These are phyloP conservation scores for Helicolenus hilgendorfi DNA, from an alignment of 2,797 vertebrate genomes.

Conservation along the genomic window DNA sequence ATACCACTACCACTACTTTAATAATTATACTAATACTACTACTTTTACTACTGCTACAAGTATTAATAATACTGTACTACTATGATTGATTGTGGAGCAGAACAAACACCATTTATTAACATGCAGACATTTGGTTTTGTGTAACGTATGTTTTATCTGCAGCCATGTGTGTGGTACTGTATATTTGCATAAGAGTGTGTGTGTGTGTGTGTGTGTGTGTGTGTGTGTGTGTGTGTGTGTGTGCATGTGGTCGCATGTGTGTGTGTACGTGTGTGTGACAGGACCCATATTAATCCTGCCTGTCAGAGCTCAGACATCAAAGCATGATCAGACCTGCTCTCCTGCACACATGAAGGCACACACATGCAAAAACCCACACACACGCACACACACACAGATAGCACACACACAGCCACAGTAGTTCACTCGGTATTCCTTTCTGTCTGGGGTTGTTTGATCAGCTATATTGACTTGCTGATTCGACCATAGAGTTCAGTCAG, in stretches of 20 bases:
- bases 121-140: background rate
- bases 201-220: background rate
- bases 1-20: background rate
- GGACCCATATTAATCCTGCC: constrained; percentile 42
- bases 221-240: background rate
- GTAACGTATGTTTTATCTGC: background rate
- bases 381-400: background rate
- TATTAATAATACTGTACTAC: background rate
- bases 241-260: background rate
- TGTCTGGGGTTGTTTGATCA: constrained; percentile 58
- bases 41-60: background rate
- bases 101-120: background rate
- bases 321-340: constrained; percentile 67
- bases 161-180: background rate
- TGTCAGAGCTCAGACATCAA: constrained; percentile 70
- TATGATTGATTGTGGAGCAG: background rate
- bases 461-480: constrained; percentile 61
- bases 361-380: background rate
- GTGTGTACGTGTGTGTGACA: constrained; percentile 26
- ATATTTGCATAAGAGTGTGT: background rate
- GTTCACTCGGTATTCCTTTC: constrained; percentile 1
- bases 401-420: background rate
- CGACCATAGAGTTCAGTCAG: constrained; percentile 48
- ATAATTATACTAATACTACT: background rate
- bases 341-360: constrained; percentile 26